These are phyloP conservation scores for Delia radicum DNA, from an alignment of 1,140 invertebrate genomes.

Conservation along the genomic window DNA sequence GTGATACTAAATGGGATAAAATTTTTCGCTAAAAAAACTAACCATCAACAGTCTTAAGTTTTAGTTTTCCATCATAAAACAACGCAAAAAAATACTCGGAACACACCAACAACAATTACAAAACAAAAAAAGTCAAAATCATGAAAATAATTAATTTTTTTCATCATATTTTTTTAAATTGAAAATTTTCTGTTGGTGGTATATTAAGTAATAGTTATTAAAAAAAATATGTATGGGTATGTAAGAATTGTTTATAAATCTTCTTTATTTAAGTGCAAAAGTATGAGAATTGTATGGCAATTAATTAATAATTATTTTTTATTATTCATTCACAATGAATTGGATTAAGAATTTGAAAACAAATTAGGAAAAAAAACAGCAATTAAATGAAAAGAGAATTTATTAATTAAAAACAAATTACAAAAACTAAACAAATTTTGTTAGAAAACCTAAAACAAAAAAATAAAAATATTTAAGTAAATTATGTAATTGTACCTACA, in stretches of 20 bases:
- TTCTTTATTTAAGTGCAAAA: not conserved
- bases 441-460: not conserved
- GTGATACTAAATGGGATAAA: slow-evolving; percentile 42
- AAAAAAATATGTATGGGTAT: not conserved
- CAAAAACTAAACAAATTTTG: not conserved
- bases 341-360: not conserved
- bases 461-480: not conserved
- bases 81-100: not conserved
- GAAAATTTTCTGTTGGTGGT: no score
- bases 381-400: not conserved
- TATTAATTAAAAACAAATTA: not conserved
- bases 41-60: slow-evolving; percentile 6
- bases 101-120: not conserved
- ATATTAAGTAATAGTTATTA: not conserved
- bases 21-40: not conserved
- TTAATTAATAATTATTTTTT: not conserved
- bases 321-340: not conserved
- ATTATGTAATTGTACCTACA: slow-evolving; percentile 22
- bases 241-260: not conserved
- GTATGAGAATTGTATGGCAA: not conserved
- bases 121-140: not conserved
- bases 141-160: not conserved
- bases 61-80: not conserved
- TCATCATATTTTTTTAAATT: not conserved
- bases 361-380: not conserved